Evolutionary conservation across 2,888 invertebrate genomes (phyloP), one percentile per base, ranked within the genome.

Genomic region (Hartigia nigra): DNA sequence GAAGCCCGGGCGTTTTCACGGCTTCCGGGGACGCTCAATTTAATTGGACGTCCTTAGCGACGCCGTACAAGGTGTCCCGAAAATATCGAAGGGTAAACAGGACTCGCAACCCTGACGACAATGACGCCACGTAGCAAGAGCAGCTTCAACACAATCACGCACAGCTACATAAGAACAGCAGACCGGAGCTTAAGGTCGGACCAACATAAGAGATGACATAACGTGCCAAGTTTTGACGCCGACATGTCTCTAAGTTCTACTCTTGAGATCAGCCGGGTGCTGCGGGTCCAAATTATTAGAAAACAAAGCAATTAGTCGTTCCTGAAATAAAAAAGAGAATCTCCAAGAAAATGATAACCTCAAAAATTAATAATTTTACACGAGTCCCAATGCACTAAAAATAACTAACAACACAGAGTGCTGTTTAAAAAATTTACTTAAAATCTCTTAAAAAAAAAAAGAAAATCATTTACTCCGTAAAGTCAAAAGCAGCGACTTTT

Each of bases 151-250:
- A 55, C 23, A 55, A 9, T 23, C 55, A 9, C 23, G 0, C 55
- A 2, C 55, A 55, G 55, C 23, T 55, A 23, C 55, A 55, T 5
- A 0, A 23, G 9, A 55, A 72, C 31, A n/a, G 4, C 3, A 34
- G 12, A 31, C 72, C 4, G 23, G 11, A 31, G 12, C 75, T 37
- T 35, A 36, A 75, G 70, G 69, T 12, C 77, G 69, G 70, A 31
- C 34, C 78, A 79, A 69, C 81, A 79, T 76, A 77, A 86, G 82
- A 81, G 83, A 80, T 89, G 87, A 88, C 86, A 88, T 88, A 88
- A 89, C 86, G 85, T 82, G 82, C 81, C 79, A 83, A 88, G 88
- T 88, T 90, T 90, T 89, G 88, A 89, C 89, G 90, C 89, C 89
- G 83, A 76, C 81, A 81, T 87, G 89, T 89, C 89, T 89, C 81